Evolutionary conservation across 2,888 invertebrate genomes (phyloP).

Genomic region (Gandaritis pyraliata): DNA sequence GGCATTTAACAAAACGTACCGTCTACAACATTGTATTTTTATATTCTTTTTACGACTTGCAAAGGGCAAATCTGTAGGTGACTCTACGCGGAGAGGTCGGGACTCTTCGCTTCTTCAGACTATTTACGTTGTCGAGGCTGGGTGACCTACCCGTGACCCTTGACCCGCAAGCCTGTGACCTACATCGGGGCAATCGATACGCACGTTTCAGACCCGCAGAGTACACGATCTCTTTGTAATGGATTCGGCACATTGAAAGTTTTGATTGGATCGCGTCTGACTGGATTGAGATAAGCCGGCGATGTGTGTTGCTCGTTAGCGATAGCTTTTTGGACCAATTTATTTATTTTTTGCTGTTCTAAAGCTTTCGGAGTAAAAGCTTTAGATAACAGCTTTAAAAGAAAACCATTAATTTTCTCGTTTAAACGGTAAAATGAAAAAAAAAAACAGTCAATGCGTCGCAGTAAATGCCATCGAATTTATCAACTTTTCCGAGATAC

Average conservation of each 20-base stretch:
- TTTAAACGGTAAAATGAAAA: too few species aligned
- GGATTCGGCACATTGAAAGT: conserved; percentile 56
- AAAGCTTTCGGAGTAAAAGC: too few species aligned
- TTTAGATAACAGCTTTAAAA: too few species aligned
- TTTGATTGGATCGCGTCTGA: conserved; percentile 53
- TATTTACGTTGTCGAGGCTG: conserved; percentile 66
- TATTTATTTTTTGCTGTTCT: neutral
- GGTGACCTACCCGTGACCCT: conserved; percentile 82
- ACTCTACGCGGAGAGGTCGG: conserved; percentile 46
- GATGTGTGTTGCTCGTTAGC: conserved; percentile 40
- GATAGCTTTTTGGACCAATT: neutral
- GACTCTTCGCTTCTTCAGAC: conserved; percentile 56
- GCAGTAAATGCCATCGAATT: conserved; percentile 18
- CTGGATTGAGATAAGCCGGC: conserved; percentile 45
- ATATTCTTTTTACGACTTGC: conserved; percentile 60
- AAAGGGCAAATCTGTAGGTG: conserved; percentile 55
- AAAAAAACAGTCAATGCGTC: too few species aligned
- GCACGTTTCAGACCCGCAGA: conserved; percentile 51
- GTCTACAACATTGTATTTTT: conserved; percentile 61
- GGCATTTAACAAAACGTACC: conserved; percentile 20
- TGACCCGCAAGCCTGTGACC: conserved; percentile 85
- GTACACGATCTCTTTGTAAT: conserved; percentile 46
- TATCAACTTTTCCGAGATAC: conserved; percentile 18
- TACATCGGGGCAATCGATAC: conserved; percentile 77
- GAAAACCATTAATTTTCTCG: too few species aligned